A percentile compares a stretch with the other conserved stretches of the same genome.
Evolutionary conservation across 2,113 vertebrate species (phyloP).

Genomic region (Lichenostomus cassidix): DNA sequence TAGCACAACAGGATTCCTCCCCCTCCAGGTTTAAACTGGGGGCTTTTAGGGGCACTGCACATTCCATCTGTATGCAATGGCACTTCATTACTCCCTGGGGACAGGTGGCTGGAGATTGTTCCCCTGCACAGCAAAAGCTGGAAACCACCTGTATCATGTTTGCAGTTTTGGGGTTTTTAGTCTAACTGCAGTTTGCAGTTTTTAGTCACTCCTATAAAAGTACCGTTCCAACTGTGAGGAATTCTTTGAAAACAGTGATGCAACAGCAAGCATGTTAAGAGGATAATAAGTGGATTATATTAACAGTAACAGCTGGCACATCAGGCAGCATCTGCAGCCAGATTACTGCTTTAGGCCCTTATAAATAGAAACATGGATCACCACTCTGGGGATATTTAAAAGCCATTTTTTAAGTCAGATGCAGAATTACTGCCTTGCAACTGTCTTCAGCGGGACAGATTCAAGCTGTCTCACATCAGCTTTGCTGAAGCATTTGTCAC

Average conservation of each 20-base stretch:
- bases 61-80: background rate
- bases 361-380: constrained; percentile 15
- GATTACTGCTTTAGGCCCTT: constrained; percentile 7
- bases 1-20: background rate
- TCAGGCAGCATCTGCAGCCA: constrained; percentile 49
- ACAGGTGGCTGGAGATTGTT: background rate
- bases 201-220: background rate
- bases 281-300: background rate
- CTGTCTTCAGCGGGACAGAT: background rate
- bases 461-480: background rate
- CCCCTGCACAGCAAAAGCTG: background rate
- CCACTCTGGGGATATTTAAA: background rate
- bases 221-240: background rate
- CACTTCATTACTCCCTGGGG: background rate
- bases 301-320: constrained; percentile 30
- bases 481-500: background rate
- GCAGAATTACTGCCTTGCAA: background rate
- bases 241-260: background rate
- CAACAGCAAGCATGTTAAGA: background rate
- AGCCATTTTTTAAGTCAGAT: background rate
- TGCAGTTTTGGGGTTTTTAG: background rate
- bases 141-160: background rate
- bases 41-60: background rate
- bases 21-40: background rate
- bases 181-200: no score